Evolutionary conservation across 2,797 vertebrate genomes (phyloP), one percentile per base, ranked within the genome.

Genomic region (Coreius guichenoti): DNA sequence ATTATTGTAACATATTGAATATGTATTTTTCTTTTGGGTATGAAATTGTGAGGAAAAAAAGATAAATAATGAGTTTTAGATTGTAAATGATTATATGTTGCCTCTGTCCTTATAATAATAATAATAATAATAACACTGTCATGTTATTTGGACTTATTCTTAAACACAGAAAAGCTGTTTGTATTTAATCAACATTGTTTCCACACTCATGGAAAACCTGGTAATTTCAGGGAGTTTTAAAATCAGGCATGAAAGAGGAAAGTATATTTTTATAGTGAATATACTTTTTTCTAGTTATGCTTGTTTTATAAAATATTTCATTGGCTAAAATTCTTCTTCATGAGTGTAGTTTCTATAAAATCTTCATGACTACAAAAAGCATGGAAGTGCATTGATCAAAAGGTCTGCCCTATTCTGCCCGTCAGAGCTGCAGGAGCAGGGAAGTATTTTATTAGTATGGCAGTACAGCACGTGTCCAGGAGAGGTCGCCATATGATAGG

Each of bases 401-500:
- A 63, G n/a, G 29, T 14, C 51, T 21, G 72, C 5, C 17, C 14
- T 47, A 33, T 81, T 69, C 47, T 39, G n/a, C n/a, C n/a, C 36
- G 43, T 63, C 5, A 39, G 67, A 56, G 14, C 68, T 33, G 68
- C 68, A 31, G n/a, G 61, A 78, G 43, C 43, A 36, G 36, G 21
- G 26, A 78, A 43, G 39, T 23, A 43, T 73, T 47, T 45, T 29
- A 29, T 33, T 26, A 47, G 17, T 33, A 12, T 39, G 33, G 70
- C 16, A 33, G 31, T 89, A n/a, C 43, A 56, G 7, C n/a, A 26
- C 17, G 81, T 61, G 16, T 45, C 92, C 95, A 90, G 90, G 86
- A 95, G 95, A 90, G 93, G 95, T 92, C 56, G 91, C 90, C 93
- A 90, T 91, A 90, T 79, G 82, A 85, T 73, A 70, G 81, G 61